These are phyloP conservation scores for Hephaestus fuliginosus DNA, from an alignment of 2,797 vertebrate species.

Conservation along the genomic window DNA sequence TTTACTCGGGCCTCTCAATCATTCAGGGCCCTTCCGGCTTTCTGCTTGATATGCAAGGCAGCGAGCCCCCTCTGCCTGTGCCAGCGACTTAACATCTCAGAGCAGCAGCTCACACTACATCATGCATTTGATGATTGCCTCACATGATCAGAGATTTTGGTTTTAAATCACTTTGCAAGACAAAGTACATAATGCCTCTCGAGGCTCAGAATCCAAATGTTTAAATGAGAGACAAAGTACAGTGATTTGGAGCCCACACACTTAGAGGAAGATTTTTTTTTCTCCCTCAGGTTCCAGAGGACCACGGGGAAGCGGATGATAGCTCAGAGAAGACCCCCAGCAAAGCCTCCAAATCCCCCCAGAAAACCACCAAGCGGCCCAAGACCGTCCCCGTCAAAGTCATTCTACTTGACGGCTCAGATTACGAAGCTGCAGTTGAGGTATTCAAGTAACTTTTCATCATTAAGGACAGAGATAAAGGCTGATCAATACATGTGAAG, in stretches of 20 bases:
- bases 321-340: slow-evolving; percentile 96
- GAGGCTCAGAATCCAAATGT: slow-evolving; percentile 29
- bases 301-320: slow-evolving; percentile 91
- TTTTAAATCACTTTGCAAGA: slow-evolving; percentile 46
- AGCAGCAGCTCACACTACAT: slow-evolving; percentile 40
- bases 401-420: slow-evolving; percentile 92
- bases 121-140: slow-evolving; percentile 49
- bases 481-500: background rate
- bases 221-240: slow-evolving; percentile 26
- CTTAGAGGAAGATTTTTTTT: slow-evolving; percentile 53
- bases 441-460: slow-evolving; percentile 74
- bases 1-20: slow-evolving; percentile 68
- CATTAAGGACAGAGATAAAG: background rate
- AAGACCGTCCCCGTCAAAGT: slow-evolving; percentile 94
- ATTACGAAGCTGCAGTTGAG: slow-evolving; percentile 95
- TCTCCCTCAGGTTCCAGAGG: slow-evolving; percentile 84
- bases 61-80: slow-evolving; percentile 36
- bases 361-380: slow-evolving; percentile 92
- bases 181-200: slow-evolving; percentile 9
- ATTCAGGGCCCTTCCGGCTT: slow-evolving; percentile 58
- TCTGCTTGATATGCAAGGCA: slow-evolving; percentile 77
- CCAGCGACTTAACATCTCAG: slow-evolving; percentile 61
- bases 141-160: slow-evolving; percentile 39
- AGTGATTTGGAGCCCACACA: slow-evolving; percentile 12
- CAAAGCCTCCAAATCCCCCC: slow-evolving; percentile 96